These are phyloP conservation scores for Nasonia vitripennis DNA, from an alignment of 1,140 invertebrate species.

Conservation along the genomic window DNA sequence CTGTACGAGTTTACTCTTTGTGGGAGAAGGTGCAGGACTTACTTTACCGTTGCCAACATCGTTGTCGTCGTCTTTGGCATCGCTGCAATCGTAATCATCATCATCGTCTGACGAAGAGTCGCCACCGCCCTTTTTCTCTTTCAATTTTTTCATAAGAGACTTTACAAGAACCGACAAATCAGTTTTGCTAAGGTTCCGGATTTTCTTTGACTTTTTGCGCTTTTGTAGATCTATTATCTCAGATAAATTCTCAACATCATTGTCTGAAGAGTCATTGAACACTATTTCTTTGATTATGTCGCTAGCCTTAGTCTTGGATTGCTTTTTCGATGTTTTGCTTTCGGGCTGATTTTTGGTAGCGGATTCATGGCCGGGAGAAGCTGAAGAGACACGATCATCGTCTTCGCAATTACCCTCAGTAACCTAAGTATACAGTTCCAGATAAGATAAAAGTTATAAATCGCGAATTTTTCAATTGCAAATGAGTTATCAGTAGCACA, in stretches of 20 bases:
- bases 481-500: neutral
- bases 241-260: neutral
- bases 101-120: constrained; percentile 40
- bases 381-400: neutral
- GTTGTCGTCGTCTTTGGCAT: constrained; percentile 11
- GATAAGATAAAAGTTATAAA: neutral
- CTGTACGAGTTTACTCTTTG: neutral
- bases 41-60: neutral
- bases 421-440: neutral
- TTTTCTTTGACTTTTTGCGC: constrained; percentile 33
- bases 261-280: neutral
- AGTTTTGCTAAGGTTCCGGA: neutral
- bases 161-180: constrained; percentile 16
- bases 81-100: neutral
- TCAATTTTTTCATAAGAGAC: constrained; percentile 28
- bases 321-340: neutral
- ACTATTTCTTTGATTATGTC: constrained; percentile 37
- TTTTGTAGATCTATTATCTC: neutral
- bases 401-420: constrained; percentile 27
- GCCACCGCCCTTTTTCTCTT: constrained; percentile 30
- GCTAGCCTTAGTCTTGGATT: neutral
- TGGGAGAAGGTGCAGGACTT: neutral
- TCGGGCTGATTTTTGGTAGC: neutral
- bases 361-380: neutral
- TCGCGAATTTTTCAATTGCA: neutral